Base-by-base conservation (phyloP, 2,888 invertebrate genomes). In the Oscheius myriophilus region DNA sequence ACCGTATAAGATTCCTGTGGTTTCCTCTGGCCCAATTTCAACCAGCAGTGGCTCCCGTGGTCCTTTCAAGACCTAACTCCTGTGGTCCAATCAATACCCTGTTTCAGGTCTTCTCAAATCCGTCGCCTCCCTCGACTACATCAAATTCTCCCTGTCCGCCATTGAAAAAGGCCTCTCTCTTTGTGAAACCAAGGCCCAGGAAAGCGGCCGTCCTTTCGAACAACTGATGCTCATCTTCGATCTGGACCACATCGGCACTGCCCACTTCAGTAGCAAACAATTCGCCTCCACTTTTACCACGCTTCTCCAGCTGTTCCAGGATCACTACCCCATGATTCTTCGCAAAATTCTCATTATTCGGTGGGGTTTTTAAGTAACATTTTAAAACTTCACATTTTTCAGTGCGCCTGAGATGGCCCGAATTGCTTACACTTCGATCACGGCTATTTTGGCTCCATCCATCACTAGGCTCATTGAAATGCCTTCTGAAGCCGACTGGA, bases 211-310 rank as follows among this genome's bases (percentile, higher is more conserved):
- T n/a, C 81, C 85, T 16, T 86, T 84, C 70, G 85, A 86, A 67
- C 86, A 85, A 69, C 82, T 86, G 84, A 82, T 84, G 73, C 71
- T 86, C 16, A 84, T 86, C 21, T 84, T 86, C 71, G 86, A 86
- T 64, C 69, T 86, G 58, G 84, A 86, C 65, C 80, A 86, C 72
- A 84, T 86, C 71, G 64, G 75, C 2, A 75, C 84, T 0, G 84
- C 84, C 25, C 86, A 86, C 66, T 85, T 84, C 76, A 80, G 78
- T 26, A 82, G 78, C 72, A 83, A 83, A 68, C 83, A 84, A 55
- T 86, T 86, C 71, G 85, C 86, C 51, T 83, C 84, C 16, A 81
- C 85, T 21, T 86, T 86, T 72, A 84, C 86, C 16, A 86, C 86
- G 12, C 76, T 86, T n/a, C 76, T 86, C 66, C 78, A 80, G 26